Percentiles rank a stretch among this genome's conserved stretches.
phyloP scores from a whole-genome alignment of 2,888 invertebrate genomes.

The Xylota sylvarum region DNA sequence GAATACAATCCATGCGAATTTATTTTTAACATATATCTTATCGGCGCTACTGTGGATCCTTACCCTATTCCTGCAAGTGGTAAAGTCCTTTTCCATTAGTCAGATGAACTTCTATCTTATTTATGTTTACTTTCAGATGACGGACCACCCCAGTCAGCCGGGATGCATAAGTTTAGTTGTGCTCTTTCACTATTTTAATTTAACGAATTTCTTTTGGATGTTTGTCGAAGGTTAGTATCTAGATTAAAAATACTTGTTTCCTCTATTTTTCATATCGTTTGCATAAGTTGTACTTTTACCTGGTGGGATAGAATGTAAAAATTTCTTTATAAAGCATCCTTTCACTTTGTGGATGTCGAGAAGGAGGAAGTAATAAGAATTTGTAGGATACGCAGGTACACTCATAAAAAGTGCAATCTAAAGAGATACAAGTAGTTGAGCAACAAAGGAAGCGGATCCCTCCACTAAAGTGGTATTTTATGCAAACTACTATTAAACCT shows the following conservation, averaged over 20 bases:
- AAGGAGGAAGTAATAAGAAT: constrained; percentile 9
- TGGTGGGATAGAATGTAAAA: constrained; percentile 1
- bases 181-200: constrained; percentile 94
- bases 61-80: constrained; percentile 91
- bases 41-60: constrained; percentile 96
- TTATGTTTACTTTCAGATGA: constrained; percentile 85
- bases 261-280: neutral
- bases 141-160: constrained; percentile 85
- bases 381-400: constrained; percentile 8
- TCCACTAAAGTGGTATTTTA: constrained; percentile 40
- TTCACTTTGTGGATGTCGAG: neutral
- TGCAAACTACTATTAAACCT: constrained; percentile 35
- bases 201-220: constrained; percentile 99
- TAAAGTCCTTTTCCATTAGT: constrained; percentile 72
- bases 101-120: no score
- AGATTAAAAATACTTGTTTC: neutral
- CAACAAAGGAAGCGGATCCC: constrained; percentile 33
- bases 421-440: constrained; percentile 11
- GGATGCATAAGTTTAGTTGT: constrained; percentile 90
- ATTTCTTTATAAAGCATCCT: constrained; percentile 25
- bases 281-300: neutral
- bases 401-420: constrained; percentile 8
- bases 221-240: constrained; percentile 93
- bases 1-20: constrained; percentile 97
- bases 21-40: constrained; percentile 96